Evolutionary conservation across 1,140 invertebrate species (phyloP).

Genomic region (Calephelis virginiensis): DNA sequence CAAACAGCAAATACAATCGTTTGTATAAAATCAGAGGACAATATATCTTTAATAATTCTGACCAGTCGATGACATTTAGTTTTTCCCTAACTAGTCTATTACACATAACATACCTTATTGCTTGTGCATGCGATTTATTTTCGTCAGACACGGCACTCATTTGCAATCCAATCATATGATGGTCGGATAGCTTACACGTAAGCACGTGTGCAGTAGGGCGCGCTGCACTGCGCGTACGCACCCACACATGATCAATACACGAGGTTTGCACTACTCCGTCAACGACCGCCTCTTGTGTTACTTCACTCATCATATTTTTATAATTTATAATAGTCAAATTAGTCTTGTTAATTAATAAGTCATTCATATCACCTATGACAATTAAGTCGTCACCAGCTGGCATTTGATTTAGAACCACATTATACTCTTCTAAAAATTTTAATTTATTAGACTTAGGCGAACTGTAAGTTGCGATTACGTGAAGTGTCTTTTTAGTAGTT

Average conservation of each 20-base stretch:
- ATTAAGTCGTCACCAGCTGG: slow-evolving; percentile 18
- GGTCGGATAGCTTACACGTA: slow-evolving; percentile 26
- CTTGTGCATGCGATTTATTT: neutral
- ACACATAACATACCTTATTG: neutral
- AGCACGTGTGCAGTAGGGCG: slow-evolving; percentile 19
- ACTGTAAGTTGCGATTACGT: slow-evolving; percentile 4
- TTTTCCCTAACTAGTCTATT: slow-evolving; percentile 22
- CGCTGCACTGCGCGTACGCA: slow-evolving; percentile 26
- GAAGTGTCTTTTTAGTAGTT: neutral
- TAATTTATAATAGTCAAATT: slow-evolving; percentile 14
- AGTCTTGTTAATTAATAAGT: slow-evolving; percentile 20
- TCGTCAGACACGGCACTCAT: neutral
- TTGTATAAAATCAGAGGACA: slow-evolving; percentile 32
- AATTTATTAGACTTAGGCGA: slow-evolving; percentile 1
- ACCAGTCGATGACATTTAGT: slow-evolving; percentile 25
- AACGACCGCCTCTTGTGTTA: too few species aligned
- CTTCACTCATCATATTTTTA: slow-evolving; percentile 32
- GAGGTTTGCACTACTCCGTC: too few species aligned
- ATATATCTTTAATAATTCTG: slow-evolving; percentile 17
- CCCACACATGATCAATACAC: slow-evolving; percentile 37
- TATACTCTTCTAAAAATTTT: slow-evolving; percentile 28
- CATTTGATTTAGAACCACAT: slow-evolving; percentile 20
- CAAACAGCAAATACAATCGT: slow-evolving; percentile 13
- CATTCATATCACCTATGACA: slow-evolving; percentile 35
- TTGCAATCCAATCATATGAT: slow-evolving; percentile 19